These are phyloP conservation scores for Malaclemys terrapin DNA, from an alignment of 2,113 vertebrate species.

Conservation along the genomic window DNA sequence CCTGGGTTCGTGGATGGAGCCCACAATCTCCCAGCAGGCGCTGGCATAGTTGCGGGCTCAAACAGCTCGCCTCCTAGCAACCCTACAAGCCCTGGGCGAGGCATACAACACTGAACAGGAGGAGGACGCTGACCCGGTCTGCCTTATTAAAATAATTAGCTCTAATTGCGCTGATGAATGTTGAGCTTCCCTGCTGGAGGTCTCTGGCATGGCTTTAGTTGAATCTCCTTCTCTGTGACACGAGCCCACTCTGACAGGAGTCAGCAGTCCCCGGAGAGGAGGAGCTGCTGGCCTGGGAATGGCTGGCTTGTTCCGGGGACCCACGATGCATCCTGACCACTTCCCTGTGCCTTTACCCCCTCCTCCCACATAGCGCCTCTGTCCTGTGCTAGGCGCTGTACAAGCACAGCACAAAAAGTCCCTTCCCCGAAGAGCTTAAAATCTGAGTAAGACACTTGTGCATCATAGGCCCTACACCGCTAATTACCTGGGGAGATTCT, in stretches of 20 bases:
- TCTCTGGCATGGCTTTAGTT: background rate
- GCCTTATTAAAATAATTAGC: background rate
- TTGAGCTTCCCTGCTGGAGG: background rate
- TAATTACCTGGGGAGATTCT: too few species aligned
- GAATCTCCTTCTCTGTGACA: background rate
- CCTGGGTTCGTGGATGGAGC: background rate
- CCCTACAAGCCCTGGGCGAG: background rate
- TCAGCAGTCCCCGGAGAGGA: background rate
- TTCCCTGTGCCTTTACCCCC: background rate
- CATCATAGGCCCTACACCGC: too few species aligned
- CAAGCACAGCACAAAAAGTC: too few species aligned
- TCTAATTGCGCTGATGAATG: background rate
- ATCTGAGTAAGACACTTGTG: too few species aligned
- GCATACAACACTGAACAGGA: background rate
- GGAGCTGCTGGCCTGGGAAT: background rate
- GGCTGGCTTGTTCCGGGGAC: background rate
- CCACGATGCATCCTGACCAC: too few species aligned
- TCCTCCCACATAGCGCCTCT: background rate
- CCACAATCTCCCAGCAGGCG: fast-evolving
- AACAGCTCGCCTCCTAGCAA: background rate
- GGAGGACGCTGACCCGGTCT: background rate
- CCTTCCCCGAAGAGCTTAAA: too few species aligned
- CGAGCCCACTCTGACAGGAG: background rate
- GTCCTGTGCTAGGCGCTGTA: too few species aligned
- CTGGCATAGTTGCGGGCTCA: background rate